phyloP scores from a whole-genome alignment of 1,140 invertebrate species.

The Trichonephila clavipes region DNA sequence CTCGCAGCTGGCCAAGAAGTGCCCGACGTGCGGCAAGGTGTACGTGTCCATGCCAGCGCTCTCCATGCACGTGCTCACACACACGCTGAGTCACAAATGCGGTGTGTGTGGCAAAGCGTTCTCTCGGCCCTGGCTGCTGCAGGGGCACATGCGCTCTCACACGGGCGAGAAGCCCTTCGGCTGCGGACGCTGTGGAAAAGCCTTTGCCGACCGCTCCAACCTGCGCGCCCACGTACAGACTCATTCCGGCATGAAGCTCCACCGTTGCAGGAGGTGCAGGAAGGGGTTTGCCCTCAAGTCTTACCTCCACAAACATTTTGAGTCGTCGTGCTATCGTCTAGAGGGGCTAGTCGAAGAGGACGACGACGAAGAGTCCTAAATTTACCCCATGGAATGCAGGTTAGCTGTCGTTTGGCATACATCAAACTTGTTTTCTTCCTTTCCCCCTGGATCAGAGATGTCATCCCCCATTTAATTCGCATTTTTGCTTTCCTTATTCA shows the following conservation, averaged over 20 bases:
- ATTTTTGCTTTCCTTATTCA: too few relatives aligned
- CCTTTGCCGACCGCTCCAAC: slow-evolving; percentile 98
- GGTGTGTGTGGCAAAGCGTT: slow-evolving; percentile 96
- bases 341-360: slow-evolving; percentile 53
- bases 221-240: slow-evolving; percentile 99
- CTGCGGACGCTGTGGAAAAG: slow-evolving; percentile 98
- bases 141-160: slow-evolving; percentile 96
- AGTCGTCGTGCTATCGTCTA: slow-evolving; percentile 96
- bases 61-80: slow-evolving; percentile 97
- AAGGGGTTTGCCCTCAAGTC: slow-evolving; percentile 99
- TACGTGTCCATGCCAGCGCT: slow-evolving; percentile 99
- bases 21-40: slow-evolving; percentile 93
- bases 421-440: too few relatives aligned
- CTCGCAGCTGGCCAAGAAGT: slow-evolving; percentile 95
- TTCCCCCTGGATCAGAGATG: too few relatives aligned
- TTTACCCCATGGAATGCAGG: background rate
- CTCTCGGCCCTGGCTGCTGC: slow-evolving; percentile 96
- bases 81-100: slow-evolving; percentile 87
- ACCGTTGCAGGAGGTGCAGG: slow-evolving; percentile 94
- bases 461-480: too few relatives aligned
- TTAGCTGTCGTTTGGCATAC: too few relatives aligned
- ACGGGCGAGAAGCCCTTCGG: slow-evolving; percentile 99
- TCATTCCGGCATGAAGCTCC: slow-evolving; percentile 97
- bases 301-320: slow-evolving; percentile 99
- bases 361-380: slow-evolving; percentile 30